Evolutionary conservation across 1,140 invertebrate genomes (phyloP).

Genomic region (Cydia strobilella): DNA sequence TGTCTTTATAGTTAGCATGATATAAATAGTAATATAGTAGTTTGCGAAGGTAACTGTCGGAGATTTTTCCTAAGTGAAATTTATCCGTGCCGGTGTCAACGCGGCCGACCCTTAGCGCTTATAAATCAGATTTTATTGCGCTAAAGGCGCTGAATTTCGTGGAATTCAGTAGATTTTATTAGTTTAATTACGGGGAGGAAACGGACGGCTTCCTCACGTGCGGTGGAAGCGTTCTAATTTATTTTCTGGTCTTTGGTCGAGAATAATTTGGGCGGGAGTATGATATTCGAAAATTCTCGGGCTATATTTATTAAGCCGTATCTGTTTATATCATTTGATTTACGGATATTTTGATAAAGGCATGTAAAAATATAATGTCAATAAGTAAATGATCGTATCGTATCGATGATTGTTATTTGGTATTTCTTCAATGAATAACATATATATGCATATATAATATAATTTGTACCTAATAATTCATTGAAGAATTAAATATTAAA

Average conservation of each 20-base stretch:
- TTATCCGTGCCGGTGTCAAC: slow-evolving; percentile 38
- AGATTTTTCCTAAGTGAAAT: slow-evolving; percentile 45
- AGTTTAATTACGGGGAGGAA: slow-evolving; percentile 37
- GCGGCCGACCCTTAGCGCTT: slow-evolving; percentile 36
- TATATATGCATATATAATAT: no score
- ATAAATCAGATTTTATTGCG: slow-evolving; percentile 43
- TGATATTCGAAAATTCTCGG: background rate
- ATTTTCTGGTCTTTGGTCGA: slow-evolving; percentile 14
- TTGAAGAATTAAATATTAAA: no score
- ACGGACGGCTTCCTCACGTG: slow-evolving; percentile 30
- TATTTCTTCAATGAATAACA: background rate
- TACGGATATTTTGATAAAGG: background rate
- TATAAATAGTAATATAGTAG: background rate
- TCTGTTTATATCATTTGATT: background rate
- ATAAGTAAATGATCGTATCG: no score
- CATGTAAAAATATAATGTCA: no score
- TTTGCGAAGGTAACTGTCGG: background rate
- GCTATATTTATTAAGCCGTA: background rate
- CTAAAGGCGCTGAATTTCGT: slow-evolving; percentile 36
- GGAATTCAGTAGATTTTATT: slow-evolving; percentile 38
- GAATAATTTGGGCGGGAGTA: background rate
- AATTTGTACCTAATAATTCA: no score
- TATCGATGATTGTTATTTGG: background rate
- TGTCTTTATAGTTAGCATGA: background rate
- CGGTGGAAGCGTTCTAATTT: background rate